Conservation (phyloP, 2,797 vertebrate species). For the Gephyroberyx darwinii region DNA sequence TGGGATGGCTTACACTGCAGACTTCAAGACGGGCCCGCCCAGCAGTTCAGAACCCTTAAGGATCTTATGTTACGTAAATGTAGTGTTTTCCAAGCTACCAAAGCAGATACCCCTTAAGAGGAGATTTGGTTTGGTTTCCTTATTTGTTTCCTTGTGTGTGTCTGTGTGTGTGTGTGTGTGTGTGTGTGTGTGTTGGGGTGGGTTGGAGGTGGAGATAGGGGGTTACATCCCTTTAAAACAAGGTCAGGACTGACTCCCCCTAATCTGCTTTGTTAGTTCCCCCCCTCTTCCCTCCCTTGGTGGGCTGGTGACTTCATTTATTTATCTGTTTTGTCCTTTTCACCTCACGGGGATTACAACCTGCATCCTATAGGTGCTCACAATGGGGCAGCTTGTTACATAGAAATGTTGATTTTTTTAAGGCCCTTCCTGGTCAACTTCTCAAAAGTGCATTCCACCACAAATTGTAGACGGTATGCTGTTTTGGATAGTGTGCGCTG, state of each 20-base stretch:
- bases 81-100: slow-evolving; percentile 26
- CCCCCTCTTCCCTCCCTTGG: slow-evolving; percentile 28
- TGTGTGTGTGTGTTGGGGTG: slow-evolving; percentile 25
- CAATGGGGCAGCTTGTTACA: slow-evolving; percentile 16
- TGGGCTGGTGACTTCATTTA: slow-evolving; percentile 40
- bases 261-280: slow-evolving; percentile 60
- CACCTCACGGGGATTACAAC: slow-evolving; percentile 47
- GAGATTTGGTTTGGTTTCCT: not conserved
- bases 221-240: slow-evolving; percentile 43
- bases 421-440: not conserved
- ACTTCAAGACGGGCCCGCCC: too few relatives aligned
- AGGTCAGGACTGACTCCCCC: slow-evolving; percentile 63
- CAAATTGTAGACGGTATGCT: too few relatives aligned
- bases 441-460: too few relatives aligned
- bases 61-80: not conserved
- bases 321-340: slow-evolving; percentile 38
- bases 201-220: not conserved
- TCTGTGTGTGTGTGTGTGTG: slow-evolving; percentile 11
- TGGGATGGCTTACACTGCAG: too few relatives aligned
- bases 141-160: not conserved
- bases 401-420: not conserved
- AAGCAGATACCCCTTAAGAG: slow-evolving; percentile 1
- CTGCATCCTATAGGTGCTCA: slow-evolving; percentile 11
- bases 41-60: not conserved
- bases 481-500: too few relatives aligned